Conservation (phyloP, 2,888 invertebrate species). For the Sinodicranocentrus sp. region DNA sequence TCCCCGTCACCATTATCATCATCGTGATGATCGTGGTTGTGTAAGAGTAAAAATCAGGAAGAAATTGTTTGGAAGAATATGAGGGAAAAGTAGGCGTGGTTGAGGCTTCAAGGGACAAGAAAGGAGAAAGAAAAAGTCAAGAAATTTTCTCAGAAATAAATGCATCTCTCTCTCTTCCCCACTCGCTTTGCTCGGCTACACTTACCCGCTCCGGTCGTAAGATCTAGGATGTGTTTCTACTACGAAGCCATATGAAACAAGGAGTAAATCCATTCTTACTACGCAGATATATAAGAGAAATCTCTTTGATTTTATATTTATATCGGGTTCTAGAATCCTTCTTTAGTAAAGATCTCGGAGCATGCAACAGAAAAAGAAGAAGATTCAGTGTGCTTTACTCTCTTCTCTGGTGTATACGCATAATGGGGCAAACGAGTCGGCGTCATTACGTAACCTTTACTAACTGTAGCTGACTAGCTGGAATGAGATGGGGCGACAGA, state of each 20-base stretch:
- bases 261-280: not conserved
- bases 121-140: slow-evolving; percentile 73
- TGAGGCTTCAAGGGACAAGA: slow-evolving; percentile 75
- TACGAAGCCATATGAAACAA: not conserved
- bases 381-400: no score
- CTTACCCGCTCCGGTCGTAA: not conserved
- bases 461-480: slow-evolving; percentile 17
- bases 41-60: slow-evolving; percentile 68
- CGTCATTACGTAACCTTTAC: slow-evolving; percentile 36
- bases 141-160: slow-evolving; percentile 76
- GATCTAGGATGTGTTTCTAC: no score
- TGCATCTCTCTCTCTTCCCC: slow-evolving; percentile 32
- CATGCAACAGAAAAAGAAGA: no score
- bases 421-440: slow-evolving; percentile 46
- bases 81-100: slow-evolving; percentile 76
- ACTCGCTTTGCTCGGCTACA: slow-evolving; percentile 9
- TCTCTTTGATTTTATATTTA: slow-evolving; percentile 14
- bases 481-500: slow-evolving; percentile 56
- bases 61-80: slow-evolving; percentile 75
- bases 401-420: not conserved
- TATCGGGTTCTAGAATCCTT: no score
- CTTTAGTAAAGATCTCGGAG: no score
- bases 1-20: slow-evolving; percentile 37
- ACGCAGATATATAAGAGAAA: not conserved
- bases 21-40: slow-evolving; percentile 16